phyloP scores from a whole-genome alignment of 2,888 invertebrate species.

The Eulithis testata region DNA sequence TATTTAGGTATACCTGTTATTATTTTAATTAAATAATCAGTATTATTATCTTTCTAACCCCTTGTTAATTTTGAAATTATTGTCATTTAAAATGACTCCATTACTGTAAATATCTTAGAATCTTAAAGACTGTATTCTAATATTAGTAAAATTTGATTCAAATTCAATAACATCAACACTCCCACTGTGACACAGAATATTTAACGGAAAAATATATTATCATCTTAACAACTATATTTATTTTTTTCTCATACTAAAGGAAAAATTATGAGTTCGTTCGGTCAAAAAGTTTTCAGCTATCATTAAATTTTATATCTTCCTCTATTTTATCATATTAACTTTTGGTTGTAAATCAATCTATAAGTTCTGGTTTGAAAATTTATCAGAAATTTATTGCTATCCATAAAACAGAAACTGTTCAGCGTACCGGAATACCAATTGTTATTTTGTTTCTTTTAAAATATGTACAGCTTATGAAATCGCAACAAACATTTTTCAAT shows the following conservation, averaged over 20 bases:
- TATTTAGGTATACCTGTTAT: no score
- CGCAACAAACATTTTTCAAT: not conserved
- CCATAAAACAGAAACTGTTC: slow-evolving; percentile 5
- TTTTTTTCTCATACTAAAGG: no score
- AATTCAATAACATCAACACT: slow-evolving; percentile 9
- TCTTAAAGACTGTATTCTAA: slow-evolving; percentile 80
- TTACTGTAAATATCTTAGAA: slow-evolving; percentile 77
- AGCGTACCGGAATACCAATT: slow-evolving; percentile 1
- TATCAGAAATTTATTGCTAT: slow-evolving; percentile 18
- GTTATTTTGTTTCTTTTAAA: slow-evolving; percentile 14
- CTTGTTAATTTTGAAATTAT: slow-evolving; percentile 48
- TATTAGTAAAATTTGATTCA: slow-evolving; percentile 42
- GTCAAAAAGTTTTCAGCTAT: no score
- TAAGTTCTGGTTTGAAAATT: slow-evolving; percentile 12
- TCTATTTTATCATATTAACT: not conserved
- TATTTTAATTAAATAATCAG: not conserved
- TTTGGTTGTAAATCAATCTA: slow-evolving; percentile 13
- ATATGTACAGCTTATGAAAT: not conserved
- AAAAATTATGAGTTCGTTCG: no score
- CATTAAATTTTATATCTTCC: not conserved
- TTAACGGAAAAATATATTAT: no score
- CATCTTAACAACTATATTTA: no score
- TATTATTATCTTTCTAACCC: slow-evolving; percentile 17
- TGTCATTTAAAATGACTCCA: slow-evolving; percentile 70
- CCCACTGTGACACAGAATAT: slow-evolving; percentile 37